Conservation (phyloP, 2,113 vertebrate species). For the Acrocephalus kingi region DNA sequence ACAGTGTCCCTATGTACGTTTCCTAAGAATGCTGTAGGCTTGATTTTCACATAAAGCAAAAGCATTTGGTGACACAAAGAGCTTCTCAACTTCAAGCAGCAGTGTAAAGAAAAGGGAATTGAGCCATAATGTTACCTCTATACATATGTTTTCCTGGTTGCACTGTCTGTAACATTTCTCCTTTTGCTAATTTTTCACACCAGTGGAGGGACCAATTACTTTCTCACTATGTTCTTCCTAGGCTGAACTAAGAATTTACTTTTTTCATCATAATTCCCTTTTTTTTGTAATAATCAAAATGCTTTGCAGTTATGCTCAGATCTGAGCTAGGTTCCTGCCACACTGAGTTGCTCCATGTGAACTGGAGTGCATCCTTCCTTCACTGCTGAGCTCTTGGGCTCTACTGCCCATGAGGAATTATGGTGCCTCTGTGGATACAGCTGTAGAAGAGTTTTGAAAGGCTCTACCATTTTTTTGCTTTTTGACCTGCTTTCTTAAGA, state of each 20-base stretch:
- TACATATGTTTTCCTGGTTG: not conserved
- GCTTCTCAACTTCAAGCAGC: not conserved
- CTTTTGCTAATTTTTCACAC: not conserved
- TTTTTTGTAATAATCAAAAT: not conserved
- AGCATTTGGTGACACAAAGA: not conserved
- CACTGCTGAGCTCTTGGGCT: not conserved
- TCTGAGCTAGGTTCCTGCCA: not conserved
- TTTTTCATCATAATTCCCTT: not conserved
- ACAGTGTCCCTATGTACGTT: not conserved
- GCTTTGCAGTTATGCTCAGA: rapidly evolving
- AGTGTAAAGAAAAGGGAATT: not conserved
- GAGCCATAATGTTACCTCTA: not conserved
- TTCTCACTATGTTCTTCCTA: not conserved
- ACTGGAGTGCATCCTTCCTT: not conserved
- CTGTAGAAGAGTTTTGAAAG: not conserved
- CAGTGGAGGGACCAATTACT: not conserved
- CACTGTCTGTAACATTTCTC: not conserved
- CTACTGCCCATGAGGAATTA: not conserved
- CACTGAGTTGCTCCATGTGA: not conserved
- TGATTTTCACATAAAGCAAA: not conserved
- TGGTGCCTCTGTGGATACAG: rapidly evolving
- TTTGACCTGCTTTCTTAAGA: not conserved
- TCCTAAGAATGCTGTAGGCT: not conserved
- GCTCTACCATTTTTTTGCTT: not conserved
- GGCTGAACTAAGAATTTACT: not conserved